Conservation (phyloP, 2,113 vertebrate species). For the Casuarius casuarius region DNA sequence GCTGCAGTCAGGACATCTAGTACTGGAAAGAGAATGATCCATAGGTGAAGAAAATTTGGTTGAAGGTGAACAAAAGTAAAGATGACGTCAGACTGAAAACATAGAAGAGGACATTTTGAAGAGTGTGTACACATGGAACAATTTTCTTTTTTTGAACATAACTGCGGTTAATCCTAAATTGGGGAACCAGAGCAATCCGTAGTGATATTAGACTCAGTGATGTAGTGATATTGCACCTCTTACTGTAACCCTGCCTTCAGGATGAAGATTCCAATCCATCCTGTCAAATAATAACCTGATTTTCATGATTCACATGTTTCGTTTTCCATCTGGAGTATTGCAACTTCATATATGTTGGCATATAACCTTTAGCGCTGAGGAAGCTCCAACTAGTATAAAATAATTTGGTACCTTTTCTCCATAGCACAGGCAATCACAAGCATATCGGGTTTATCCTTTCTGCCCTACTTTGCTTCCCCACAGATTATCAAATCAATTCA, state of each 20-base stretch:
- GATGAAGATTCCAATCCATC: not conserved
- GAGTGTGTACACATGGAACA: not conserved
- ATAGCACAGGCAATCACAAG: not conserved
- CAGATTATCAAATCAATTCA: not conserved
- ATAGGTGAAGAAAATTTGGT: not conserved
- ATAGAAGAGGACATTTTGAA: not conserved
- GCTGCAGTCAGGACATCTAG: not conserved
- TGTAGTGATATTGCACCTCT: not conserved
- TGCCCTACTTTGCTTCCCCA: not conserved
- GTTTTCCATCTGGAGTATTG: not conserved
- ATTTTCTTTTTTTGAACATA: not conserved
- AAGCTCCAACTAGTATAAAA: not conserved
- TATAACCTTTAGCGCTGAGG: not conserved
- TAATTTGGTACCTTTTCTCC: not conserved
- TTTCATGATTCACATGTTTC: rapidly evolving
- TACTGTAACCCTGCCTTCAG: not conserved
- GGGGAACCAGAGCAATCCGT: not conserved
- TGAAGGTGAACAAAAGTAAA: not conserved
- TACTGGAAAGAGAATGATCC: not conserved
- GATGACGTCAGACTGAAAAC: not conserved
- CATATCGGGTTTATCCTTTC: not conserved
- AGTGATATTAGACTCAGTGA: not conserved
- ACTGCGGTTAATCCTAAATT: not conserved
- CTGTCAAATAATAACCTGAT: not conserved
- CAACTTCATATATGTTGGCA: not conserved